A percentile compares a stretch with the other conserved stretches of the same genome.
Conservation (phyloP, 1,140 invertebrate genomes). For the Wiebesia pumilae region DNA sequence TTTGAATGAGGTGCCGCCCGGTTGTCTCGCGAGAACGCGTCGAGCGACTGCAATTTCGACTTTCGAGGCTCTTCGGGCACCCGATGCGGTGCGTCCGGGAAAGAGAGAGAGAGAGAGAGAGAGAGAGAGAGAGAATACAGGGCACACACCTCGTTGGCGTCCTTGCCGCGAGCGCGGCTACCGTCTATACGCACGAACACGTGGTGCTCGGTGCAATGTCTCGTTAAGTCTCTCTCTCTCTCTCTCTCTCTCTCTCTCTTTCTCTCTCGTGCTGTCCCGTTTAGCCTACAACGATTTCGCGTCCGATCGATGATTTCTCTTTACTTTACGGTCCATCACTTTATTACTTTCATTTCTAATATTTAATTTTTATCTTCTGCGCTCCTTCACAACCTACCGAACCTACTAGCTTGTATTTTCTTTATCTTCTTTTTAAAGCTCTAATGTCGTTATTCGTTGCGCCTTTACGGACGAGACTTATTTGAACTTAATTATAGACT, state of each 20-base stretch:
- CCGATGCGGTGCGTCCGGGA: background rate
- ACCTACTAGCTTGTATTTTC: background rate
- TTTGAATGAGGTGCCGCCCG: background rate
- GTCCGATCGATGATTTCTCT: too few species aligned
- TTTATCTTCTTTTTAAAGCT: background rate
- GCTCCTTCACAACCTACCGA: background rate
- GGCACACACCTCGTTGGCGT: background rate
- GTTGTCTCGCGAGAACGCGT: background rate
- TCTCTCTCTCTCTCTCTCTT: background rate
- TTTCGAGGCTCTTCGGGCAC: background rate
- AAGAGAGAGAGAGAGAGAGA: background rate
- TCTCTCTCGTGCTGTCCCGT: background rate
- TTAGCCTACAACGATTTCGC: too few species aligned
- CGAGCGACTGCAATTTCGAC: background rate
- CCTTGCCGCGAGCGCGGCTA: slow-evolving; percentile 6
- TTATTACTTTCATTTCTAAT: background rate
- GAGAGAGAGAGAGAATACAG: background rate
- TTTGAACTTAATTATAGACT: slow-evolving; percentile 21
- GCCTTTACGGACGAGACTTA: background rate
- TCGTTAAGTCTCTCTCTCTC: background rate
- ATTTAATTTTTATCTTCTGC: background rate
- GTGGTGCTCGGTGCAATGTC: background rate
- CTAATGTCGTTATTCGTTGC: slow-evolving; percentile 7
- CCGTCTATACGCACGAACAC: background rate
- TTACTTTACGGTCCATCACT: background rate